Evolutionary conservation across 2,797 vertebrate genomes (phyloP).

Genomic region (Tympanoctomys barrerae): DNA sequence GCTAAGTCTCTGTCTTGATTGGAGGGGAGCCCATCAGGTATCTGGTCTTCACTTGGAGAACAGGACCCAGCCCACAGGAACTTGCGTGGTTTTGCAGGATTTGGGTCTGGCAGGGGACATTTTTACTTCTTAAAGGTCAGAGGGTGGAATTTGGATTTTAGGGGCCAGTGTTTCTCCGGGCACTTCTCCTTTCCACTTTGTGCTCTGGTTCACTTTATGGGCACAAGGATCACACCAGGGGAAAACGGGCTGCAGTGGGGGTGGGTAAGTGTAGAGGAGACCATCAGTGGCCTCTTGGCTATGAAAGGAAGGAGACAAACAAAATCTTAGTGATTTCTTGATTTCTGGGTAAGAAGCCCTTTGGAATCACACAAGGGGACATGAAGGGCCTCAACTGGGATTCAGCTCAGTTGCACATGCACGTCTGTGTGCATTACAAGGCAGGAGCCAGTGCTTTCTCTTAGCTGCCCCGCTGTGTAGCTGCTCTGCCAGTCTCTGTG

Average conservation of each 20-base stretch:
- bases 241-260: neutral
- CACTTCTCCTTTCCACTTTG: neutral
- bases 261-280: neutral
- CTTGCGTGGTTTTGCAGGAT: neutral
- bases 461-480: too few relatives aligned
- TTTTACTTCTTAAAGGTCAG: neutral
- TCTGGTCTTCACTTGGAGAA: neutral
- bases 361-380: neutral
- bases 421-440: accelerated
- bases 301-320: neutral
- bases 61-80: neutral
- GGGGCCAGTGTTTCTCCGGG: neutral
- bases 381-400: neutral
- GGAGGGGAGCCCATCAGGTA: too few relatives aligned
- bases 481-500: neutral
- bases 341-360: neutral
- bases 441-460: neutral
- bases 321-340: neutral
- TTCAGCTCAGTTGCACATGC: neutral
- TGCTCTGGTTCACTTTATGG: neutral
- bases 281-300: too few relatives aligned
- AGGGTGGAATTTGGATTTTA: neutral
- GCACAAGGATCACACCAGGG: neutral
- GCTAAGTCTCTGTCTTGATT: neutral
- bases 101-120: too few relatives aligned